A percentile compares a stretch with the other conserved stretches of the same genome.
Conservation (phyloP, 2,113 vertebrate species). For the Globicephala melas region DNA sequence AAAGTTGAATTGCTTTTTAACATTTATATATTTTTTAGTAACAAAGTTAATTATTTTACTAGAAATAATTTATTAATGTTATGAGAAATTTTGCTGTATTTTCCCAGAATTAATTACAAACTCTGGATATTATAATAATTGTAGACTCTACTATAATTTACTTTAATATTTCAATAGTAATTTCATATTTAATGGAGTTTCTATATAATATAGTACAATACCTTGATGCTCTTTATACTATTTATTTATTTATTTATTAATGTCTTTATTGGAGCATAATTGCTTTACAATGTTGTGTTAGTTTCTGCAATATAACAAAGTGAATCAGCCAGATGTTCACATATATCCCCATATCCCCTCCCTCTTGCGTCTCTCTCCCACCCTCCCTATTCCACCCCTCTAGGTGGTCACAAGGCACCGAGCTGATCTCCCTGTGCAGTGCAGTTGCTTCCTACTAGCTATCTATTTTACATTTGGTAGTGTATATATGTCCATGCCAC, state of each 20-base stretch:
- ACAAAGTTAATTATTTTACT: background rate
- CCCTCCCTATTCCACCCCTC: no score
- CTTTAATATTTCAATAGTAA: background rate
- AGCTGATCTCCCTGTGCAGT: no score
- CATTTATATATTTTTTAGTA: background rate
- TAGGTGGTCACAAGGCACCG: no score
- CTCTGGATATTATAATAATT: background rate
- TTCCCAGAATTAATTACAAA: background rate
- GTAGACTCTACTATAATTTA: background rate
- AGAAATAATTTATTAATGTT: background rate
- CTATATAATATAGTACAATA: background rate
- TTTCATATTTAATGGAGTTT: background rate
- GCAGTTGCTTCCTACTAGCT: no score
- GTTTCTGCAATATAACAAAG: no score
- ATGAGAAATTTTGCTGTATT: background rate
- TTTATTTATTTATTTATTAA: background rate
- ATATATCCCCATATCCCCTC: no score
- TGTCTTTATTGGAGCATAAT: no score
- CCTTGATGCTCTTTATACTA: background rate
- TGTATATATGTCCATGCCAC: no score
- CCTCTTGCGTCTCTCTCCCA: no score
- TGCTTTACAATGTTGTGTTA: no score
- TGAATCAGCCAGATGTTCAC: no score
- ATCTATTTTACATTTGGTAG: no score
- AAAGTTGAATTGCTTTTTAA: background rate